Percentiles rank a stretch among this genome's conserved stretches.
Evolutionary conservation across 2,888 invertebrate species (phyloP).

Genomic region (Pelosia muscerda): DNA sequence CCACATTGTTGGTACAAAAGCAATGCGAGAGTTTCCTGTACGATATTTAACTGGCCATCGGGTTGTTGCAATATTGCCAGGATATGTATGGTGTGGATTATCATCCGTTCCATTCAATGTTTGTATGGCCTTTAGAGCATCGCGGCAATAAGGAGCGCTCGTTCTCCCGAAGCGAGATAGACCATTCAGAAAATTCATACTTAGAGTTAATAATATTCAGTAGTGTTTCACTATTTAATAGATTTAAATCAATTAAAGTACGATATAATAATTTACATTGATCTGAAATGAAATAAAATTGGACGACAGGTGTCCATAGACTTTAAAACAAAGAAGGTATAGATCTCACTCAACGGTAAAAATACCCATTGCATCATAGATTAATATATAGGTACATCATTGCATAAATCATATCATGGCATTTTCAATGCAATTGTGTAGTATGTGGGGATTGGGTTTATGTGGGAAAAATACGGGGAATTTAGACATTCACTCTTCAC

Average conservation of each 20-base stretch:
- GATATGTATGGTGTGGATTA: constrained; percentile 11
- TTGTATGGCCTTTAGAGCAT: constrained; percentile 40
- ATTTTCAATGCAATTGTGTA: no score
- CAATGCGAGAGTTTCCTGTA: constrained; percentile 29
- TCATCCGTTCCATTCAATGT: constrained; percentile 23
- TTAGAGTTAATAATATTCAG: background rate
- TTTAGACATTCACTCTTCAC: no score
- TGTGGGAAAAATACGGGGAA: no score
- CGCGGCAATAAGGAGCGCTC: constrained; percentile 52
- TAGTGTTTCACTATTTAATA: background rate
- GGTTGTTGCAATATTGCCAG: constrained; percentile 7
- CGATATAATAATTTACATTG: background rate
- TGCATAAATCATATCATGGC: no score
- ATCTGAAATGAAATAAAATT: background rate
- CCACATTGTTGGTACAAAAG: constrained; percentile 55
- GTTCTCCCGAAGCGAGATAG: constrained; percentile 51
- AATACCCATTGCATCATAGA: no score
- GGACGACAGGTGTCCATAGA: constrained; percentile 6
- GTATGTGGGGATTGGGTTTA: no score
- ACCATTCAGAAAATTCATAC: constrained; percentile 63
- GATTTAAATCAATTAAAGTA: background rate
- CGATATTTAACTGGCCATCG: constrained; percentile 33
- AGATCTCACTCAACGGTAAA: background rate
- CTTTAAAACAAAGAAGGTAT: constrained; percentile 6
- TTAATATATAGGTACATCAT: no score